Evolutionary conservation across 2,888 invertebrate genomes (phyloP), one percentile per base, ranked within the genome.

Genomic region (Colletes collaris): DNA sequence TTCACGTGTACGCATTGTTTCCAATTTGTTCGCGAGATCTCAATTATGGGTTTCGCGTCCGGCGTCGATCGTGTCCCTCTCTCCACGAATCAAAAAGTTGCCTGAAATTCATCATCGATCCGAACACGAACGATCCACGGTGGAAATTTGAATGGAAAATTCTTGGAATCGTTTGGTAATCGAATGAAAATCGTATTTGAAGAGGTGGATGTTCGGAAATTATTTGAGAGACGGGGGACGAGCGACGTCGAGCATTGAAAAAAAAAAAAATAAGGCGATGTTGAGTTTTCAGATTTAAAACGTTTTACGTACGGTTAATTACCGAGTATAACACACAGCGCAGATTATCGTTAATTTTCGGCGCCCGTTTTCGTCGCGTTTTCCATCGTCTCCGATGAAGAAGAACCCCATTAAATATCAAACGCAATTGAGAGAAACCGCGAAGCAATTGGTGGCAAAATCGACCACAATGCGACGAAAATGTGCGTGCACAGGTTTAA

Each of bases 1-100:
- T 91, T 92, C 90, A 91, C 89, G 90, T 89, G 84, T 88, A 92
- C 90, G 90, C 91, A 91, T 92, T 92, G 90, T 92, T 90, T 91
- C 90, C 90, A 90, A 89, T 92, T 89, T 87, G 90, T 92, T 92
- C 91, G 91, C 90, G 89, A 90, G 68, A 16, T 81, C 75, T 84
- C 69, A 70, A 74, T 84, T 84, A 71, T 67, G 78, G 59, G 62
- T 76, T 74, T 59, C 77, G 49, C 50, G 56, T 46, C 44, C 7
- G 62, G 58, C 66, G 68, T 11, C 80, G 60, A 65, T 11, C 73
- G 66, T 62, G 49, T 63, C 7, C 55, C 3, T 8, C 16, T 16
- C 16, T 11, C 40, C 4, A 3, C 40, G 4, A 40, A 40, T 40
- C 40, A 40, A 40, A 40, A 40, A 40, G 3, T 27, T 27, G 27